Percentiles rank a stretch among this genome's conserved stretches.
Conservation (phyloP, 2,888 invertebrate genomes). For the Alloplasta piceator region DNA sequence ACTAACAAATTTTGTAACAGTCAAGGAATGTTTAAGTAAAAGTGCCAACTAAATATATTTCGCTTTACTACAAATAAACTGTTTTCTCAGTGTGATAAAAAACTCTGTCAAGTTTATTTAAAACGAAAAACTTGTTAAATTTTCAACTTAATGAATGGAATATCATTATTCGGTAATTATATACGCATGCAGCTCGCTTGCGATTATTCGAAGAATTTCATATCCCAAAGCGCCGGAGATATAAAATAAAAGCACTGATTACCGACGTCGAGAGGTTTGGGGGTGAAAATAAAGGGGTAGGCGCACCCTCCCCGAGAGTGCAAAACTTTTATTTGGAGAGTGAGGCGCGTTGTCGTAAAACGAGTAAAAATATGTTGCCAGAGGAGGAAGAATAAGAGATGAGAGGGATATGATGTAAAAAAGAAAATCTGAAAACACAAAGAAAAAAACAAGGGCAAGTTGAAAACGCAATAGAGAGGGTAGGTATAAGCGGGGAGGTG, state of each 20-base stretch:
- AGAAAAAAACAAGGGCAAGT: conserved; percentile 14
- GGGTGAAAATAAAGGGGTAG: background rate
- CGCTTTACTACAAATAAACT: no score
- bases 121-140: no score
- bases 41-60: no score
- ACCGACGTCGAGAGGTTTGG: background rate
- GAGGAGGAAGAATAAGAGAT: conserved; percentile 3
- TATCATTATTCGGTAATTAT: no score
- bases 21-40: no score
- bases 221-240: background rate
- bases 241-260: conserved; percentile 21
- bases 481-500: conserved; percentile 28
- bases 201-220: background rate
- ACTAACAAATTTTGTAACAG: no score
- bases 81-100: no score
- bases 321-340: conserved; percentile 52
- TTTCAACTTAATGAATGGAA: no score
- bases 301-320: background rate
- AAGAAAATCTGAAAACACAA: conserved; percentile 57
- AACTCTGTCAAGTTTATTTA: no score
- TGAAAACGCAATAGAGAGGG: conserved; percentile 55
- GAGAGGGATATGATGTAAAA: conserved; percentile 41
- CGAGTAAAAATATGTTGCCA: conserved; percentile 43
- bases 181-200: background rate
- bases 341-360: conserved; percentile 51